Percentiles rank a stretch among this genome's conserved stretches.
phyloP scores from a whole-genome alignment of 2,888 invertebrate genomes.

The Polydrusus cervinus region DNA sequence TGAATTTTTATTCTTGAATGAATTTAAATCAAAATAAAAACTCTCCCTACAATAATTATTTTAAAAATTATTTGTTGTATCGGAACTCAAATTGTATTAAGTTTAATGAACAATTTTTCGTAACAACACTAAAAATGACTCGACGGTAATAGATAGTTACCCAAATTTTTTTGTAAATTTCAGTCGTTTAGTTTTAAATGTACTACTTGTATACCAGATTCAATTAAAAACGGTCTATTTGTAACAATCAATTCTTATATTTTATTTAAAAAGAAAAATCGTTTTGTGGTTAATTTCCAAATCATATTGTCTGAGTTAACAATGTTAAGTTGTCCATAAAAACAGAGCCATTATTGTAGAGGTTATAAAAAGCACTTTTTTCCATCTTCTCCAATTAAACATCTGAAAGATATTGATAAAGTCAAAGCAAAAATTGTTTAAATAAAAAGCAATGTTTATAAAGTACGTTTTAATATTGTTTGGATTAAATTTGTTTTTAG shows the following conservation, averaged over 20 bases:
- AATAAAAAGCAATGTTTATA: not conserved
- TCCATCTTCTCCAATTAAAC: not conserved
- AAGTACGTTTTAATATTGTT: not conserved
- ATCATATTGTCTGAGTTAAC: constrained; percentile 12
- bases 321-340: constrained; percentile 7
- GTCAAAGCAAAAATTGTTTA: not conserved
- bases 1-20: no score
- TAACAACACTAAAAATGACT: no score
- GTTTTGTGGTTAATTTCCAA: constrained; percentile 23
- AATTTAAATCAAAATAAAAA: no score
- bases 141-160: no score
- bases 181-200: no score
- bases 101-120: no score
- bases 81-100: no score
- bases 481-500: not conserved
- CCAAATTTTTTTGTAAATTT: no score
- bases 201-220: no score
- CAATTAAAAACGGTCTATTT: no score
- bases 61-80: no score
- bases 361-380: not conserved
- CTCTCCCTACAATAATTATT: no score
- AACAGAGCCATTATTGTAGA: not conserved
- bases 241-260: not conserved
- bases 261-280: constrained; percentile 20
- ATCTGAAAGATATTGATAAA: not conserved